Conservation (phyloP, 2,797 vertebrate genomes). For the Sebastes vulpes region DNA sequence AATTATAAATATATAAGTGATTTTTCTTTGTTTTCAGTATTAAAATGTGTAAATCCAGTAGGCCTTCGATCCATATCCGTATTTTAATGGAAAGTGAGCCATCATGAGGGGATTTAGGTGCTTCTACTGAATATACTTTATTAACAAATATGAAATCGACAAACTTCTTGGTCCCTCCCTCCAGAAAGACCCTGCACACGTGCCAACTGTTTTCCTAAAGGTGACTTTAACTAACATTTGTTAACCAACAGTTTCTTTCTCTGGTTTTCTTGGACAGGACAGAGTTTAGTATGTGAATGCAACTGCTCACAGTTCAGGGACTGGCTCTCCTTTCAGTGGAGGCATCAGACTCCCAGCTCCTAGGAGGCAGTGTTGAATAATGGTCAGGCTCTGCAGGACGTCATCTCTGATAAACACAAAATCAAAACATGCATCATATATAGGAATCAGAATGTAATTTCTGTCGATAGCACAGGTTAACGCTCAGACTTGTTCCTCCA, state of each 20-base stretch:
- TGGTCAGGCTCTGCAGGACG: conserved; percentile 93
- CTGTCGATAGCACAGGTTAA: not conserved
- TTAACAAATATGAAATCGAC: not conserved
- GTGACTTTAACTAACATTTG: not conserved
- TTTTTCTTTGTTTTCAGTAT: not conserved
- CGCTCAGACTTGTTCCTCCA: not conserved
- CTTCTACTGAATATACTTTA: not conserved
- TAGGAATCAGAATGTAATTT: not conserved
- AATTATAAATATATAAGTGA: not conserved
- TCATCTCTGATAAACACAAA: conserved; percentile 89
- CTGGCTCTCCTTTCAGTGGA: conserved; percentile 91
- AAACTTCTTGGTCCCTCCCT: not conserved
- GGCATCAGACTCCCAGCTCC: conserved; percentile 94
- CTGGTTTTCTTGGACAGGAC: not conserved
- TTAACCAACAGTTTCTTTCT: not conserved
- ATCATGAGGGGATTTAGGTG: not conserved
- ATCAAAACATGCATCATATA: not conserved
- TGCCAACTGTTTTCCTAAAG: not conserved
- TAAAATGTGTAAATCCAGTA: not conserved
- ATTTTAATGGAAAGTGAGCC: not conserved
- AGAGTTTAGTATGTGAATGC: not conserved
- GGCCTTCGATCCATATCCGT: not conserved
- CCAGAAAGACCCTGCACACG: not conserved
- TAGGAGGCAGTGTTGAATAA: conserved; percentile 95
- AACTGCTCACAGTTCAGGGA: conserved; percentile 91